phyloP scores from a whole-genome alignment of 2,113 vertebrate genomes.

The Paramormyrops kingsleyae region DNA sequence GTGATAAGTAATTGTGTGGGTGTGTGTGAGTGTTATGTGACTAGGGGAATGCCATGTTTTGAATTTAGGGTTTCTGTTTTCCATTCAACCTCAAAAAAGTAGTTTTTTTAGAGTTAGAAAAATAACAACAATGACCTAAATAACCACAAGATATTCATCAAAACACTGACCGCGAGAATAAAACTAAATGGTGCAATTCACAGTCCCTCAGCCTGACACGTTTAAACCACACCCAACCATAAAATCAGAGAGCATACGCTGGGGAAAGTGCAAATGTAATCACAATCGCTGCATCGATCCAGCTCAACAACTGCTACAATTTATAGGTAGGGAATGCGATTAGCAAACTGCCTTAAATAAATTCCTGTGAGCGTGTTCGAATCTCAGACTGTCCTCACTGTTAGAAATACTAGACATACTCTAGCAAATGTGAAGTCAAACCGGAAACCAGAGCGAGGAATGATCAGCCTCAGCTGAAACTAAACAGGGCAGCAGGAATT shows the following conservation, averaged over 20 bases:
- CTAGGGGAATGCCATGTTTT: background rate
- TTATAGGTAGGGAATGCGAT: background rate
- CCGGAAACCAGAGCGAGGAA: background rate
- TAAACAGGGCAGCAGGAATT: too few relatives aligned
- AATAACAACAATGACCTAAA: background rate
- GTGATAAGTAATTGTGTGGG: conserved; percentile 16
- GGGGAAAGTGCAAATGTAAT: background rate
- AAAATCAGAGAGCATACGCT: background rate
- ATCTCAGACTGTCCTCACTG: background rate
- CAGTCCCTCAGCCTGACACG: background rate
- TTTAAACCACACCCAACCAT: conserved; percentile 15
- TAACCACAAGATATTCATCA: background rate
- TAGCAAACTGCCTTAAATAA: conserved; percentile 2
- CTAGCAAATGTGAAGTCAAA: background rate
- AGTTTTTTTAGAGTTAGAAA: background rate
- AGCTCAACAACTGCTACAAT: background rate
- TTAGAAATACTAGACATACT: background rate
- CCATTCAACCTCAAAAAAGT: background rate
- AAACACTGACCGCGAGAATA: too few relatives aligned
- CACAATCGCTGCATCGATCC: conserved; percentile 8
- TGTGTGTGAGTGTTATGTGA: conserved; percentile 26
- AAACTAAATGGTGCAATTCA: background rate
- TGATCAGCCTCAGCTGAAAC: background rate
- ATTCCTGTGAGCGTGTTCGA: background rate
- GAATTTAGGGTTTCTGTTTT: background rate